A percentile compares a stretch with the other conserved stretches of the same genome.
These are phyloP conservation scores for Artemisiospiza belli DNA, from an alignment of 2,113 vertebrate species.

Conservation along the genomic window DNA sequence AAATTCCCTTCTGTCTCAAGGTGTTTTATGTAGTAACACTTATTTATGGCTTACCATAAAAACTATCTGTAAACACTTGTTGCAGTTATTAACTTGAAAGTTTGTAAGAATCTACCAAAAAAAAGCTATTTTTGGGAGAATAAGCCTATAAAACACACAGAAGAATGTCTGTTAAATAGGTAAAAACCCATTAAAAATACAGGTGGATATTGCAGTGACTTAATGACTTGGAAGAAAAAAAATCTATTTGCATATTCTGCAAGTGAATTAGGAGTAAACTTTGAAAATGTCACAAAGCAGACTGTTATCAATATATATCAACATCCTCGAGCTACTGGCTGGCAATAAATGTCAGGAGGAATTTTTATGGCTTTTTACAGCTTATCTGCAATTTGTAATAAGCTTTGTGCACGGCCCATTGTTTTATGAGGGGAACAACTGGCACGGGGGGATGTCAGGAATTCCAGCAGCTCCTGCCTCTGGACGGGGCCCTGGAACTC, in stretches of 20 bases:
- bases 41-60: background rate
- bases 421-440: conserved; percentile 67
- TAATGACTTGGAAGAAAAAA: conserved; percentile 1
- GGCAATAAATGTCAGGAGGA: conserved; percentile 74
- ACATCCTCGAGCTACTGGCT: conserved; percentile 70
- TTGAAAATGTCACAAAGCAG: conserved; percentile 75
- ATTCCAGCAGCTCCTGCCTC: conserved; percentile 42
- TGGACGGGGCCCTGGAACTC: conserved; percentile 40
- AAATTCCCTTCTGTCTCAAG: background rate
- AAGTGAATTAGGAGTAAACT: conserved; percentile 73
- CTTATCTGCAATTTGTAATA: conserved; percentile 71
- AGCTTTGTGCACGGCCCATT: conserved; percentile 59
- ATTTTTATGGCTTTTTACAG: conserved; percentile 73
- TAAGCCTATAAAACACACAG: background rate
- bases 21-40: background rate
- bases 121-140: background rate
- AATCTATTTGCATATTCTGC: conserved; percentile 50
- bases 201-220: background rate
- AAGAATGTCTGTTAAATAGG: background rate
- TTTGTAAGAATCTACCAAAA: background rate
- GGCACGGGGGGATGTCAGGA: conserved; percentile 69
- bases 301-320: conserved; percentile 77
- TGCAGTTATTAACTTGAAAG: background rate
- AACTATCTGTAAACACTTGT: background rate
- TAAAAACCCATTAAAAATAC: background rate